Evolutionary conservation across 2,113 vertebrate species (phyloP), one percentile per base, ranked within the genome.

Genomic region (Malaclemys terrapin): DNA sequence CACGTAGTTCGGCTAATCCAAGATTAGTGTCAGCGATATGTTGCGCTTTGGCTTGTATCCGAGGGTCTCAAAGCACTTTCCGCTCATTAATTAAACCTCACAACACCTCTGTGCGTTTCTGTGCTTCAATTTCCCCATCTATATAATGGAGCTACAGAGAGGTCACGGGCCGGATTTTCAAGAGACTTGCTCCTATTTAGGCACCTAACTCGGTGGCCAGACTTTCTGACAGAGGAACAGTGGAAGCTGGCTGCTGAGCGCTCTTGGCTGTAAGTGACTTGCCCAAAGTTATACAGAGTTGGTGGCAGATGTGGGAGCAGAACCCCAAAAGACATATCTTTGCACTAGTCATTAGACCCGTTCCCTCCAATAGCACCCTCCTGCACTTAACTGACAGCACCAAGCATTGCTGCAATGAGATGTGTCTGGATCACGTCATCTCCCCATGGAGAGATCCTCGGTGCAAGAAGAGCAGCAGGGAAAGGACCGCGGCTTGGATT

Each of bases 381-480:
- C 25, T 84, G 1, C 0, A 29, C 27, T 59, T 29, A 59, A 59
- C 10, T 59, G 57, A 57, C 57, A 59, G 57, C 57, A 59, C 57
- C 57, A 59, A 31, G 27, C 11, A 31, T 27, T 31, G 11, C 12
- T 59, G 57, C 27, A 59, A 6, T 59, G 82, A 82, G 80, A 31
- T 56, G 69, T 85, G 47, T 85, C 59, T 82, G 69, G 11, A 76
- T 56, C 42, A 24, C 13, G 7, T 9, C 38, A 56, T 4, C 65
- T 90, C 22, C 69, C 49, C 2, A 2, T 5, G 45, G 31, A 47
- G 11, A 31, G 17, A 5, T 90, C 54, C 85, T 52, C 1, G 5
- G 45, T 11, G 49, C 17, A n/a, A 75, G 92, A 89, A 81, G 76
- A 80, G 62, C 57, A 85, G 56, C 50, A 96, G 49, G 45, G 50